Conservation (phyloP, 1,140 invertebrate species). For the Epicauta chinensis region DNA sequence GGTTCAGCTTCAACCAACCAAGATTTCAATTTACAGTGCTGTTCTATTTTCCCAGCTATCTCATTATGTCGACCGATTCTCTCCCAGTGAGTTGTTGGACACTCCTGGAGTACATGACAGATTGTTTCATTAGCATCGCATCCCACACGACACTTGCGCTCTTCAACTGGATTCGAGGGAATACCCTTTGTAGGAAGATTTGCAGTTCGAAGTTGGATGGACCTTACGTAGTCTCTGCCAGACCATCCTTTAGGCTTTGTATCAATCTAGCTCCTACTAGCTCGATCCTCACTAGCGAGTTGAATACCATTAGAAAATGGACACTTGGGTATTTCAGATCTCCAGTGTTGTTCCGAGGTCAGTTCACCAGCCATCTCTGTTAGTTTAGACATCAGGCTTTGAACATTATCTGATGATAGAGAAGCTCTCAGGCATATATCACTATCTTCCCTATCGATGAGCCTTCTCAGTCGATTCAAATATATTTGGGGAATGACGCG, state of each 20-base stretch:
- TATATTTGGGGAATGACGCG: background rate
- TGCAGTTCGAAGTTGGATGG: slow-evolving; percentile 16
- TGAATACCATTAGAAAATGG: slow-evolving; percentile 45
- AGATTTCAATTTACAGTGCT: background rate
- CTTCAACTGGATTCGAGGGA: background rate
- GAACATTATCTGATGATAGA: background rate
- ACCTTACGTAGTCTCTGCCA: slow-evolving; percentile 11
- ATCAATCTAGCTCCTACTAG: slow-evolving; percentile 1
- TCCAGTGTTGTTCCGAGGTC: slow-evolving; percentile 15
- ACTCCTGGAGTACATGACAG: slow-evolving; percentile 21
- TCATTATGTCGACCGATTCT: slow-evolving; percentile 21
- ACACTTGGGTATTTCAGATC: slow-evolving; percentile 22
- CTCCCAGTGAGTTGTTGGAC: slow-evolving; percentile 10
- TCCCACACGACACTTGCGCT: slow-evolving; percentile 4
- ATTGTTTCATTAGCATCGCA: slow-evolving; percentile 14
- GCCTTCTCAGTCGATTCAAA: background rate
- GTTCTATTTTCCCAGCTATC: slow-evolving; percentile 2
- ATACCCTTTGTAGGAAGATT: slow-evolving; percentile 10
- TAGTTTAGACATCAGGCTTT: background rate
- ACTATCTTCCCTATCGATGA: background rate
- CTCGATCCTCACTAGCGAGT: slow-evolving; percentile 28
- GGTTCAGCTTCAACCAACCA: slow-evolving; percentile 14
- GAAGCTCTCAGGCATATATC: background rate
- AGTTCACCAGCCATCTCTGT: background rate
- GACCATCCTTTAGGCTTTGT: slow-evolving; percentile 4